phyloP scores from a whole-genome alignment of 1,140 invertebrate species.

The Drosophila virilis region DNA sequence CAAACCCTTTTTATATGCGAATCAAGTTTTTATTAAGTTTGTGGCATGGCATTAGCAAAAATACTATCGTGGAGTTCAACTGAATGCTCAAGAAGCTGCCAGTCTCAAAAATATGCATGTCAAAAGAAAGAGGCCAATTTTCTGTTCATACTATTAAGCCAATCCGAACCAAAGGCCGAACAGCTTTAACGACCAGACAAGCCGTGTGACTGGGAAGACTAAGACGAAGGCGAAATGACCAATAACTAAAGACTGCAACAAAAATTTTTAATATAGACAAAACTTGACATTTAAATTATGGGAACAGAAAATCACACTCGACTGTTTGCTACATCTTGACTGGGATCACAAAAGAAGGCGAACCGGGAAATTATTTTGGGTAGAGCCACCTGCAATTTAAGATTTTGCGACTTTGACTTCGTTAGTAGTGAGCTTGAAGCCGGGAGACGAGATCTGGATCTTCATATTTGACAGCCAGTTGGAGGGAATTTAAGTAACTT shows the following conservation, averaged over 20 bases:
- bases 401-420: conserved; percentile 1
- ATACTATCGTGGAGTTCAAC: conserved; percentile 17
- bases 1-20: no score
- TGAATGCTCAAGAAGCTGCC: conserved; percentile 21
- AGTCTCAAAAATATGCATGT: conserved; percentile 50
- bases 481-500: not conserved
- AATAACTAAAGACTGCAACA: conserved; percentile 5
- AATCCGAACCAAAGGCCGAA: conserved; percentile 13
- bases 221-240: conserved; percentile 36
- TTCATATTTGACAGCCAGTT: conserved; percentile 23
- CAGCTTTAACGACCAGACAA: conserved; percentile 48
- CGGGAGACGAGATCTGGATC: conserved; percentile 12
- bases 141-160: conserved; percentile 48
- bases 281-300: conserved; percentile 81
- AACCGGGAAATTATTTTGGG: conserved; percentile 62
- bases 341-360: conserved; percentile 19
- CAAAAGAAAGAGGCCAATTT: conserved; percentile 58
- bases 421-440: not conserved
- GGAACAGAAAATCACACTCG: conserved; percentile 47
- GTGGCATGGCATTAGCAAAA: no score
- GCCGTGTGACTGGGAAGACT: conserved; percentile 31
- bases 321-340: not conserved
- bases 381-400: conserved; percentile 56
- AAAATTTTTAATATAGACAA: conserved; percentile 79
- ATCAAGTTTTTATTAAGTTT: no score